A percentile compares a stretch with the other conserved stretches of the same genome.
Evolutionary conservation across 2,888 invertebrate genomes (phyloP).

Genomic region (Diloba caeruleocephala): DNA sequence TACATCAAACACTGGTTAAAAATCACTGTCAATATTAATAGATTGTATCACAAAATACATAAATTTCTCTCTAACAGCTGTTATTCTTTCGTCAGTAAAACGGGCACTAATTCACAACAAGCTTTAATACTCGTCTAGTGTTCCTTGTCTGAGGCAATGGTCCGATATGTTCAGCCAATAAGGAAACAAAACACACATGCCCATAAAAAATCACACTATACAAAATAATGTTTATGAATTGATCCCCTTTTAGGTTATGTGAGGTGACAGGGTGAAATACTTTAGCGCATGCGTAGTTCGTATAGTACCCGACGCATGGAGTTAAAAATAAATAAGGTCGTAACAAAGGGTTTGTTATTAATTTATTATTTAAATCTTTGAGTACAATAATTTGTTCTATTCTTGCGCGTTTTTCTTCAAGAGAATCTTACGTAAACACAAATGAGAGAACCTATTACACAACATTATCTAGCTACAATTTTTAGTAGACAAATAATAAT

Average conservation of each 20-base stretch:
- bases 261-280: constrained; percentile 48
- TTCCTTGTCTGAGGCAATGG: constrained; percentile 59
- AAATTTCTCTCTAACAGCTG: constrained; percentile 26
- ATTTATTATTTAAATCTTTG: constrained; percentile 24
- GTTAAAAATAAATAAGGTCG: constrained; percentile 31
- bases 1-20: constrained; percentile 14
- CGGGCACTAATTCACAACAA: constrained; percentile 36
- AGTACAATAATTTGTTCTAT: constrained; percentile 6
- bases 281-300: constrained; percentile 64
- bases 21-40: constrained; percentile 9
- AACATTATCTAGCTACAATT: no score
- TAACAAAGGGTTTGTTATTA: constrained; percentile 13
- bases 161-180: constrained; percentile 63
- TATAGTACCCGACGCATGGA: constrained; percentile 2
- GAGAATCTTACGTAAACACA: constrained; percentile 4
- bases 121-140: constrained; percentile 22
- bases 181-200: constrained; percentile 33
- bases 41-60: constrained; percentile 17
- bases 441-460: no score
- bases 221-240: constrained; percentile 47
- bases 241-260: constrained; percentile 61
- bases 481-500: no score
- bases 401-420: constrained; percentile 21
- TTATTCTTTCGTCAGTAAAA: constrained; percentile 11
- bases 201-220: constrained; percentile 39